Percentiles rank a stretch among this genome's conserved stretches.
phyloP scores from a whole-genome alignment of 2,113 vertebrate genomes.

The Himantopus leucocephalus region DNA sequence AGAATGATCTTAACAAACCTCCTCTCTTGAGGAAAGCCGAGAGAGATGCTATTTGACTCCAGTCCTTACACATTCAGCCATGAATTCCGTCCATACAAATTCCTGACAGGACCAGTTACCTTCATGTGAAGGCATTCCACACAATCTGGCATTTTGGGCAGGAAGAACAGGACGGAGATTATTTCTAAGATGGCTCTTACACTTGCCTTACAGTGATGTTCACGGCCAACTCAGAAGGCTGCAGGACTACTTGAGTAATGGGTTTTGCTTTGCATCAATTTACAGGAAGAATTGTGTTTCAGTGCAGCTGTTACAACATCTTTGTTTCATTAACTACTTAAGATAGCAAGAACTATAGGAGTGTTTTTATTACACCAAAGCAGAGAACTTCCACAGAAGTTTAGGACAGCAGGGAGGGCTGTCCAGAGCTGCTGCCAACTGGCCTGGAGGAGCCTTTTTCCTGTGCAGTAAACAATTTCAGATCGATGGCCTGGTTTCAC shows the following conservation, averaged over 20 bases:
- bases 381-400: background rate
- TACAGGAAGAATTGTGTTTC: background rate
- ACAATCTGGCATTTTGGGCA: background rate
- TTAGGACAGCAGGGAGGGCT: background rate
- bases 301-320: background rate
- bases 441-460: slow-evolving; percentile 12
- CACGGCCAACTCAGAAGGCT: background rate
- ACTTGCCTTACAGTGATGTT: background rate
- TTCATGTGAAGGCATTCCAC: accelerated
- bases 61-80: background rate
- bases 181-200: background rate
- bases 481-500: background rate
- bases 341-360: background rate
- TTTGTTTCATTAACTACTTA: background rate
- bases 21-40: background rate
- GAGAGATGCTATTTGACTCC: background rate
- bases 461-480: background rate
- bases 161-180: background rate
- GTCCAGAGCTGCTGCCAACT: slow-evolving; percentile 31
- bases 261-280: background rate
- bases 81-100: background rate
- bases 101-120: background rate
- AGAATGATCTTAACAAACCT: background rate
- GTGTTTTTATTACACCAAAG: background rate
- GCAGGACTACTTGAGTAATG: background rate